Percentiles rank a stretch among this genome's conserved stretches.
Evolutionary conservation across 92 coral and sea anemone species (phyloP).

Genomic region (Blastomussa wellsi): DNA sequence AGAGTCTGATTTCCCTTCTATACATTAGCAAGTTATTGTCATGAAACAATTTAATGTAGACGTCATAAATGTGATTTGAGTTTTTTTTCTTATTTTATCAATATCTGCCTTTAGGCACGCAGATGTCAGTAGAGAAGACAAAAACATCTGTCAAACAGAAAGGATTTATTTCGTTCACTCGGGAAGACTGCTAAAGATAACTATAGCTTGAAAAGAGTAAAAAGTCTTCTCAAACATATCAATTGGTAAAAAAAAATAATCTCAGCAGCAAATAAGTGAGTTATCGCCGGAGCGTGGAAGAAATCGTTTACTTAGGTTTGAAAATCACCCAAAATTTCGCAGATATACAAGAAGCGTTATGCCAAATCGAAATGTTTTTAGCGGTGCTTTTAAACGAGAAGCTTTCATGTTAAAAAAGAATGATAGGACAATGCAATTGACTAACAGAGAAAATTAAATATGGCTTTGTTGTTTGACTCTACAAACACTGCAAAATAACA

Average conservation of each 20-base stretch:
- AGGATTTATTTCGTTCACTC: conserved; percentile 18
- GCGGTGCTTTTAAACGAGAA: not conserved
- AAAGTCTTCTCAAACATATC: not conserved
- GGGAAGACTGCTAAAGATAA: conserved; percentile 27
- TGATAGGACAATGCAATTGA: conserved; percentile 27
- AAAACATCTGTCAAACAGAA: conserved; percentile 50
- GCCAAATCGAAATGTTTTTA: not conserved
- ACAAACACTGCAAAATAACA: conserved; percentile 31
- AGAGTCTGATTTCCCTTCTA: conserved; percentile 27
- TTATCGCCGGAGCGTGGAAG: not conserved
- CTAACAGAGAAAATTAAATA: conserved; percentile 44
- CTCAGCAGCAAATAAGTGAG: not conserved
- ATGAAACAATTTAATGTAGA: conserved; percentile 48
- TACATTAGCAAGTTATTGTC: conserved; percentile 52
- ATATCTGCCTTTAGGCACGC: conserved; percentile 54
- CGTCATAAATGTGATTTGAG: conserved; percentile 51
- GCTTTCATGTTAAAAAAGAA: conserved; percentile 7
- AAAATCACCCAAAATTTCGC: not conserved
- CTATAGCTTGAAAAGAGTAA: not conserved
- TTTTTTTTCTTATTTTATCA: conserved; percentile 40
- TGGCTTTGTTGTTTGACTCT: conserved; percentile 42
- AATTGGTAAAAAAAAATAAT: not conserved
- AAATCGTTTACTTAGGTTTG: not conserved
- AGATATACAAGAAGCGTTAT: not conserved
- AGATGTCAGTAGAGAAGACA: conserved; percentile 31